Evolutionary conservation across 2,888 invertebrate genomes (phyloP).

Genomic region (Cheilosia urbana): DNA sequence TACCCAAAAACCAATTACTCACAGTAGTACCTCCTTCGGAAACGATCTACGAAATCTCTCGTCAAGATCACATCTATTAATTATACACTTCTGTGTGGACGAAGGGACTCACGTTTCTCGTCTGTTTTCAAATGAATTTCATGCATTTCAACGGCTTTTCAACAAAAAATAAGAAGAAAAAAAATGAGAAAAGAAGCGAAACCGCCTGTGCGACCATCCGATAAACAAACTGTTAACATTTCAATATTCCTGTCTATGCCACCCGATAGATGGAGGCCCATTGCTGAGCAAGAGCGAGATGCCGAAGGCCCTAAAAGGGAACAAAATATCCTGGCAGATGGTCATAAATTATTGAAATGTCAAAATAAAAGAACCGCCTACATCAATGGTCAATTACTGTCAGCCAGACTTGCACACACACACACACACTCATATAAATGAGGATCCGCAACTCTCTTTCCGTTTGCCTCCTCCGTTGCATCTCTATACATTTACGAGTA

Average conservation of each 20-base stretch:
- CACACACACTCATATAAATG: slow-evolving; percentile 10
- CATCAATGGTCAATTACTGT: slow-evolving; percentile 78
- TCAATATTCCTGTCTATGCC: slow-evolving; percentile 67
- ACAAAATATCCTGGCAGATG: slow-evolving; percentile 76
- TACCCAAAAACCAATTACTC: slow-evolving; percentile 56
- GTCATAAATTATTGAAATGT: slow-evolving; percentile 78
- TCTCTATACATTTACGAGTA: slow-evolving; percentile 60
- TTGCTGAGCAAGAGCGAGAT: slow-evolving; percentile 28
- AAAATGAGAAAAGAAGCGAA: background rate
- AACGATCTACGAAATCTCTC: slow-evolving; percentile 46
- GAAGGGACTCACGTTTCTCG: slow-evolving; percentile 9
- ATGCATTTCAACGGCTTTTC: slow-evolving; percentile 67
- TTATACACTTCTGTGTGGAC: slow-evolving; percentile 55
- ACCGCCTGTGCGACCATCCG: slow-evolving; percentile 69
- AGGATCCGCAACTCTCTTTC: slow-evolving; percentile 6
- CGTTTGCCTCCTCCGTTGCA: background rate
- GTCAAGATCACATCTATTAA: slow-evolving; percentile 63
- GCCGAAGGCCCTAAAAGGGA: slow-evolving; percentile 52
- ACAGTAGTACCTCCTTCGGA: slow-evolving; percentile 15
- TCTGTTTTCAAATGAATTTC: slow-evolving; percentile 64
- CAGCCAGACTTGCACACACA: slow-evolving; percentile 64
- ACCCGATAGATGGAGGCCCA: slow-evolving; percentile 46
- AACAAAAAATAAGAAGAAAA: background rate
- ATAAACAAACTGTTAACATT: slow-evolving; percentile 75
- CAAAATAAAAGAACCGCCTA: slow-evolving; percentile 78